phyloP scores from a whole-genome alignment of 2,113 vertebrate species.

The Tetraodon nigroviridis region DNA sequence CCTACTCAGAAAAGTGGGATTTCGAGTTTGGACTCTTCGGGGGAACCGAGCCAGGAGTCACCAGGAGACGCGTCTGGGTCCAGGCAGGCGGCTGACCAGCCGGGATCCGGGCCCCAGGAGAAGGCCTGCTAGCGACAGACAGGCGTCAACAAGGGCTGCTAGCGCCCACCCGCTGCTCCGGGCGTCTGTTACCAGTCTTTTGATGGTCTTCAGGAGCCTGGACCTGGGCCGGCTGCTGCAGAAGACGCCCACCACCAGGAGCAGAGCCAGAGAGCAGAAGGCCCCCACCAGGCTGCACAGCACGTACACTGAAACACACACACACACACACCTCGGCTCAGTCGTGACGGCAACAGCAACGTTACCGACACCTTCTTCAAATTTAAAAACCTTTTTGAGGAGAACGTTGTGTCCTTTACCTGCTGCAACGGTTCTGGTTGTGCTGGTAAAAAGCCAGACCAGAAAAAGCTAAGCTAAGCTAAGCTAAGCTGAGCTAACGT shows the following conservation, averaged over 20 bases:
- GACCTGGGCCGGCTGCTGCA: conserved; percentile 2
- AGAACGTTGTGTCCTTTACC: too few species aligned
- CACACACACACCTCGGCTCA: neutral
- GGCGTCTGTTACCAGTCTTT: conserved; percentile 11
- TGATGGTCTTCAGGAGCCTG: neutral
- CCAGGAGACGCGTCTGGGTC: too few species aligned
- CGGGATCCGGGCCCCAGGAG: neutral
- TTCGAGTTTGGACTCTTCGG: too few species aligned
- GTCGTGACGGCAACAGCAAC: too few species aligned
- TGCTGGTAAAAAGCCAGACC: too few species aligned
- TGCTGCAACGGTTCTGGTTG: too few species aligned
- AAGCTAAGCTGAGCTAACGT: neutral
- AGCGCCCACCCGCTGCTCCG: too few species aligned
- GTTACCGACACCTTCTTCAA: too few species aligned
- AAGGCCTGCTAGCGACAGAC: conserved; percentile 5
- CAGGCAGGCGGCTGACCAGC: neutral
- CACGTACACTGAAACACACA: conserved; percentile 18
- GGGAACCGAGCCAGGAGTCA: too few species aligned
- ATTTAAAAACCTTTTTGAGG: too few species aligned
- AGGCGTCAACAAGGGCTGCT: neutral
- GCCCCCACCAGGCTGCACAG: conserved; percentile 21
- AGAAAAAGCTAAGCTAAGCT: too few species aligned
- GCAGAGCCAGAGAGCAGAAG: conserved; percentile 6
- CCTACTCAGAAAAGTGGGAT: too few species aligned
- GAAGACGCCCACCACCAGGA: conserved; percentile 12